Evolutionary conservation across 2,888 invertebrate species (phyloP).

Genomic region (Aquatica leii): DNA sequence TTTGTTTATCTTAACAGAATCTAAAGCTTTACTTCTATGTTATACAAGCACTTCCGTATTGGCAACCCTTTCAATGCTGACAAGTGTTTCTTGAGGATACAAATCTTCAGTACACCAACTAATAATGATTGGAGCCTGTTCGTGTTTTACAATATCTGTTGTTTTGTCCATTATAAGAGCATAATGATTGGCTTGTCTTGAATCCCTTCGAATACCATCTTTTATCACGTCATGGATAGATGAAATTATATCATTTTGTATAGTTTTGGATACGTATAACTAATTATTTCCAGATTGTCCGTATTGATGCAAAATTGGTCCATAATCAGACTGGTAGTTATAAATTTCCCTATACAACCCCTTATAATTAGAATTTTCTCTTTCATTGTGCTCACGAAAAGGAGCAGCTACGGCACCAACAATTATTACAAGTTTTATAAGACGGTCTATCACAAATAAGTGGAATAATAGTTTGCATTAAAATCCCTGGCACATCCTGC

Average conservation of each 20-base stretch:
- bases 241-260: no score
- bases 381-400: no score
- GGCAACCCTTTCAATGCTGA: not conserved
- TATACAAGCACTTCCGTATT: not conserved
- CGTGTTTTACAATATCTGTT: no score
- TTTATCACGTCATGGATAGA: no score
- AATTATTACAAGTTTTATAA: not conserved
- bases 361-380: not conserved
- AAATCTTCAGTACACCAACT: not conserved
- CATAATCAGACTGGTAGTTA: not conserved
- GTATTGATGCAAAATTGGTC: not conserved
- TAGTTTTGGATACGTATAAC: no score
- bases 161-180: no score
- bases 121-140: not conserved
- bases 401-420: not conserved
- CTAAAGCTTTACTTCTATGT: not conserved
- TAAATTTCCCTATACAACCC: no score
- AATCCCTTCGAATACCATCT: no score
- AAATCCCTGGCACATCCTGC: no score
- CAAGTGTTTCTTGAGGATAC: not conserved
- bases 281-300: not conserved
- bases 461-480: not conserved
- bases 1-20: not conserved
- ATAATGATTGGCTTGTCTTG: no score
- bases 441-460: not conserved